A percentile compares a stretch with the other conserved stretches of the same genome.
Evolutionary conservation across 2,797 vertebrate genomes (phyloP).

Genomic region (Sebastes melanostomus): DNA sequence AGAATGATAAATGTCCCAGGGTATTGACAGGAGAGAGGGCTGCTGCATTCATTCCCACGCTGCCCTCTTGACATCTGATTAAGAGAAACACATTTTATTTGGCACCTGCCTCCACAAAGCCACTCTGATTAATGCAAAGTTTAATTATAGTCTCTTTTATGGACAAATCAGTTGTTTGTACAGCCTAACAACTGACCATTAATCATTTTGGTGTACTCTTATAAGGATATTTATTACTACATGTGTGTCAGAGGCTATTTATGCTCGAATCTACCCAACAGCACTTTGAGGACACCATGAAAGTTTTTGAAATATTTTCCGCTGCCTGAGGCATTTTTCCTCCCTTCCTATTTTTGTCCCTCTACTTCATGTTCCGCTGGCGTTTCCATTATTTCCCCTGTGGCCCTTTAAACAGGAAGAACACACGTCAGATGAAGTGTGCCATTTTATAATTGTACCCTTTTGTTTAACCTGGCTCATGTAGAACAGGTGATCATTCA

Average conservation of each 20-base stretch:
- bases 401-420: constrained; percentile 5
- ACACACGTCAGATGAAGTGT: not conserved
- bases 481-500: not conserved
- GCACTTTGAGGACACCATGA: not conserved
- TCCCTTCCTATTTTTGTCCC: constrained; percentile 33
- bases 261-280: not conserved
- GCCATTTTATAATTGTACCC: not conserved
- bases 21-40: not conserved
- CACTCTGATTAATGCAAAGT: not conserved
- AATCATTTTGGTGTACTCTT: not conserved
- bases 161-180: not conserved
- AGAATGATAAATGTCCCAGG: constrained; percentile 3
- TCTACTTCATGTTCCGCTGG: not conserved
- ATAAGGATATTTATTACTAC: not conserved
- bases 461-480: not conserved
- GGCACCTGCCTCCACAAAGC: not conserved
- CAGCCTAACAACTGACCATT: not conserved
- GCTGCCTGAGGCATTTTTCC: constrained; percentile 27
- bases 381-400: constrained; percentile 30
- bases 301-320: constrained; percentile 7
- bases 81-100: not conserved
- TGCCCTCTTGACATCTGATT: not conserved
- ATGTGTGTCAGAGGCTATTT: not conserved
- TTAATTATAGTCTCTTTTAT: not conserved
- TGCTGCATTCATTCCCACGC: not conserved